phyloP scores from a whole-genome alignment of 2,113 vertebrate genomes.

The Corythornis madagascariensis region DNA sequence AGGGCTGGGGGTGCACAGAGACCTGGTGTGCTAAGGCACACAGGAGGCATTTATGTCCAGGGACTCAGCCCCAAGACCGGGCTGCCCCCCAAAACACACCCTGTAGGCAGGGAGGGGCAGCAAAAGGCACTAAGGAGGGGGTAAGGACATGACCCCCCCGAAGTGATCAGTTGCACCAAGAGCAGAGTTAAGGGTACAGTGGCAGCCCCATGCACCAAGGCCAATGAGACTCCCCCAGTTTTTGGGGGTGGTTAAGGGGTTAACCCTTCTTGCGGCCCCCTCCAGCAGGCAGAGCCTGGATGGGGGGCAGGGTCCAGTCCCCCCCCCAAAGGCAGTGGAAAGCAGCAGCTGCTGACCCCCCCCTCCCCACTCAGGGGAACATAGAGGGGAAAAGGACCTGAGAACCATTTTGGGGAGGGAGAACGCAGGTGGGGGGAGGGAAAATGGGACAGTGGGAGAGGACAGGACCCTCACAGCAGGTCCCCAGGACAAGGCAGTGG shows the following conservation, averaged over 20 bases:
- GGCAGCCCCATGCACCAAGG: neutral
- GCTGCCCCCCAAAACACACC: neutral
- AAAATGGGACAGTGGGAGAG: neutral
- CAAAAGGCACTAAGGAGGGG: neutral
- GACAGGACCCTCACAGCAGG: neutral
- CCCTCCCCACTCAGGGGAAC: neutral
- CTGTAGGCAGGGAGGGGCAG: neutral
- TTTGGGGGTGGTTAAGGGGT: neutral
- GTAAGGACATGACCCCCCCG: neutral
- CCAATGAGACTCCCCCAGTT: neutral
- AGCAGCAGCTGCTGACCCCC: conserved; percentile 34
- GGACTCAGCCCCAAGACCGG: neutral
- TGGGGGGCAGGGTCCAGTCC: neutral
- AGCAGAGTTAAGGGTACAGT: neutral
- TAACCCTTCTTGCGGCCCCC: neutral
- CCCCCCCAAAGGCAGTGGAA: conserved; percentile 38
- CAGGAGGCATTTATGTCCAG: neutral
- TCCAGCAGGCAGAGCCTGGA: neutral
- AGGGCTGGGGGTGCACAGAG: neutral
- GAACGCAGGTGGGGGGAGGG: accelerated
- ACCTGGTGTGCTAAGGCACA: neutral
- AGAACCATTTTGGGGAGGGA: neutral
- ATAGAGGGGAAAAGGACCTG: conserved; percentile 29
- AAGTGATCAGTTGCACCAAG: neutral
- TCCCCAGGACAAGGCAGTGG: neutral